Base-by-base conservation (phyloP, 2,113 vertebrate species). In the Puntigrus tetrazona region DNA sequence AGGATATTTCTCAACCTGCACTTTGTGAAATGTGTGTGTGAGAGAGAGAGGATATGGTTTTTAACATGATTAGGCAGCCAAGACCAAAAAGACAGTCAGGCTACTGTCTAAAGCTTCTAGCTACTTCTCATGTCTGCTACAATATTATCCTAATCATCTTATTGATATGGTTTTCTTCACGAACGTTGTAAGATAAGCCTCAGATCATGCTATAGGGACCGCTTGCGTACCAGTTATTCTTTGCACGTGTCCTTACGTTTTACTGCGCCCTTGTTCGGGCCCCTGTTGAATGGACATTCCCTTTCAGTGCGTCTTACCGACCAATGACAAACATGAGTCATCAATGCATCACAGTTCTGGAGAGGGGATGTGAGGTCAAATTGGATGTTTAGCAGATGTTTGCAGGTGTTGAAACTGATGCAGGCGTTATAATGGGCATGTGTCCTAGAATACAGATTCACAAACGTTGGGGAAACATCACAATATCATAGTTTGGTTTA, bases 61-160 rank as follows among this genome's bases (percentile, higher is more conserved):
- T 81, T 52, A 76, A 75, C 43, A 69, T 76, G 52, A 76, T 81
- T 65, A 81, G 31, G 20, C 50, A 67, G 73, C 47, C 74, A 38
- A 72, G 47, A 70, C 45, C 75, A 78, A 55, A 79, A 57, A 9
- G 10, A 22, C 82, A 76, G 13, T 50, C 52, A 50, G 57, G 45
- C 20, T 59, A 7, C 74, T 75, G 25, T 85, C 47, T 79, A 52
- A 65, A 81, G 27, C 69, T 16, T 63, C 38, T 75, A 10, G 18
- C 65, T 57, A 3, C 43, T 65, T 72, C 25, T 41, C 43, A 45
- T 25, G 87, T 91, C 91, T 88, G 89, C 84, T 90, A 87, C 87
- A 86, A 91, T 87, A 92, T 92, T 87, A 92, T 75, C 83, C 88
- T 91, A 92, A 92, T 93, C 92, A 91, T 89, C 88, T 91, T 91